phyloP scores from a whole-genome alignment of 1,140 invertebrate species.

The Cotesia vestalis region DNA sequence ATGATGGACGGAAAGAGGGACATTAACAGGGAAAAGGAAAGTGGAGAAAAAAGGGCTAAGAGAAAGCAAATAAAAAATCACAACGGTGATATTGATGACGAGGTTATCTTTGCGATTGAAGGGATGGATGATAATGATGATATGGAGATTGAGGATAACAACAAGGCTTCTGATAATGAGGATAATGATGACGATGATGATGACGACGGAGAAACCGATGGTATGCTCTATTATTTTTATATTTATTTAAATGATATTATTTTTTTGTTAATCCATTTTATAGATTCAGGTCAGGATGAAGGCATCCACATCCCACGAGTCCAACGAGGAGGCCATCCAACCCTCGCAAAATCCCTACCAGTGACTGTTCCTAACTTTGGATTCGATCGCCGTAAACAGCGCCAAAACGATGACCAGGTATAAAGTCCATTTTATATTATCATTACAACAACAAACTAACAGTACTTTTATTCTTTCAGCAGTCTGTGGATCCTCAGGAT shows the following conservation, averaged over 20 bases:
- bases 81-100: slow-evolving; percentile 60
- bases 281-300: slow-evolving; percentile 64
- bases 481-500: slow-evolving; percentile 54
- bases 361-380: slow-evolving; percentile 68
- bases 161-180: slow-evolving; percentile 51
- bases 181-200: slow-evolving; percentile 67
- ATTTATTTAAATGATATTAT: neutral
- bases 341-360: slow-evolving; percentile 68
- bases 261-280: slow-evolving; percentile 6
- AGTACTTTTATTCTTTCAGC: slow-evolving; percentile 30
- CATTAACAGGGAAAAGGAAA: too few species aligned
- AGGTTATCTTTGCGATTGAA: slow-evolving; percentile 67
- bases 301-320: slow-evolving; percentile 61
- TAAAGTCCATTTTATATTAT: neutral
- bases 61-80: slow-evolving; percentile 41
- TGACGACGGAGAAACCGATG: slow-evolving; percentile 32
- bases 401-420: slow-evolving; percentile 63
- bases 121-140: slow-evolving; percentile 67
- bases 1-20: too few species aligned
- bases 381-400: slow-evolving; percentile 51
- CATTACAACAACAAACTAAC: too few species aligned
- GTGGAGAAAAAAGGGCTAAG: slow-evolving; percentile 39
- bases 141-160: slow-evolving; percentile 59
- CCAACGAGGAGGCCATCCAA: slow-evolving; percentile 54
- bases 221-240: too few species aligned